phyloP scores from a whole-genome alignment of 2,113 vertebrate species.

The Dasyprocta punctata region DNA sequence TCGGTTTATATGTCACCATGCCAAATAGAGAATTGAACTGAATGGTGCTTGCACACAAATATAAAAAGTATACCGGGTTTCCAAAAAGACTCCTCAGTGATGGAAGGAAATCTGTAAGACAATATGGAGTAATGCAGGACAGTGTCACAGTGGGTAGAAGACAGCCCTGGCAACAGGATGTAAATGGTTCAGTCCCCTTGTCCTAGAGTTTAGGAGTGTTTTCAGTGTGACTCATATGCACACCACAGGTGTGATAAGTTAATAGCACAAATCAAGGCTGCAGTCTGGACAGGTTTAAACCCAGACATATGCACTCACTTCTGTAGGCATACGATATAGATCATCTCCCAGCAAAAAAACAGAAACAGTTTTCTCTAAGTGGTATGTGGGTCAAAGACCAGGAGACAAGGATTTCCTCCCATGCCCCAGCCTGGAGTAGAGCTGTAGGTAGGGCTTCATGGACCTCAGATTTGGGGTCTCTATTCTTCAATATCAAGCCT shows the following conservation, averaged over 20 bases:
- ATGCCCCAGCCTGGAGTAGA: not conserved
- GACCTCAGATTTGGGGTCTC: not conserved
- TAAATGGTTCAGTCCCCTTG: too few relatives aligned
- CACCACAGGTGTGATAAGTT: not conserved
- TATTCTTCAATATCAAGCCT: not conserved
- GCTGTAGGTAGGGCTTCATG: not conserved
- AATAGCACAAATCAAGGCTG: not conserved
- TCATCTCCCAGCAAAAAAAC: not conserved
- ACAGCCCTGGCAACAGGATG: too few relatives aligned
- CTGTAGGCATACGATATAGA: not conserved
- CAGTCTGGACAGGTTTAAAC: not conserved
- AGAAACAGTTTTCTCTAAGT: not conserved
- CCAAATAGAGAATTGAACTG: slow-evolving; percentile 97
- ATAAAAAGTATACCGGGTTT: slow-evolving; percentile 92
- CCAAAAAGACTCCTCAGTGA: slow-evolving; percentile 92
- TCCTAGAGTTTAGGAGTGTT: not conserved
- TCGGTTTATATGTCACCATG: slow-evolving; percentile 97
- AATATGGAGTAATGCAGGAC: not conserved
- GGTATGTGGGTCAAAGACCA: not conserved
- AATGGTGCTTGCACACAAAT: slow-evolving; percentile 91
- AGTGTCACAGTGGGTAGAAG: not conserved
- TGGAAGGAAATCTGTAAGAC: slow-evolving; percentile 91
- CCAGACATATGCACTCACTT: not conserved
- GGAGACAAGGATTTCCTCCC: not conserved
- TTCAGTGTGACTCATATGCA: accelerated